Percentiles rank a stretch among this genome's conserved stretches.
phyloP scores from a whole-genome alignment of 2,888 invertebrate genomes.

The Theodoxus fluviatilis region DNA sequence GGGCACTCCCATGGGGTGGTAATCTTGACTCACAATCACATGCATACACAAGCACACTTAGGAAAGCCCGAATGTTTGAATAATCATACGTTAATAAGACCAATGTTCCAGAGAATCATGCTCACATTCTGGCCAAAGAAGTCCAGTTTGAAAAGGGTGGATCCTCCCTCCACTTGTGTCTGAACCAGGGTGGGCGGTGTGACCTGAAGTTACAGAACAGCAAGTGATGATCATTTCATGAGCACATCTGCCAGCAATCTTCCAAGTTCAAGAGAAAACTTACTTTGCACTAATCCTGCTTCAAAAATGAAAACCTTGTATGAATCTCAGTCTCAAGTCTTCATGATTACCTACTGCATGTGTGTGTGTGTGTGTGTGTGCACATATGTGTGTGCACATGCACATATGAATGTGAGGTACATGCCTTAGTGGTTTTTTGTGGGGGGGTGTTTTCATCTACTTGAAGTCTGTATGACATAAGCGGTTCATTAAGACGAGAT shows the following conservation, averaged over 20 bases:
- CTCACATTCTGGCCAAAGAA: slow-evolving; percentile 71
- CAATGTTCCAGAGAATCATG: neutral
- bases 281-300: too few relatives aligned
- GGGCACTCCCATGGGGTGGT: too few relatives aligned
- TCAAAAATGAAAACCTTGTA: too few relatives aligned
- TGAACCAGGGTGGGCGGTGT: slow-evolving; percentile 97
- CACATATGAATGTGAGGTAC: too few relatives aligned
- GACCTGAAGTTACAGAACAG: slow-evolving; percentile 68
- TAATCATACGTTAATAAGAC: neutral
- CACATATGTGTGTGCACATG: too few relatives aligned
- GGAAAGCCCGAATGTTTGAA: neutral
- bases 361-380: too few relatives aligned
- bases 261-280: too few relatives aligned
- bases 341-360: too few relatives aligned
- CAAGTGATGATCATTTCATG: neutral
- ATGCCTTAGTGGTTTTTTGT: too few relatives aligned
- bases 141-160: slow-evolving; percentile 85
- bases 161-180: slow-evolving; percentile 98
- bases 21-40: neutral
- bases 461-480: neutral
- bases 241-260: too few relatives aligned
- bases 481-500: neutral
- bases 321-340: too few relatives aligned
- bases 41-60: neutral
- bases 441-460: too few relatives aligned